Percentiles rank a stretch among this genome's conserved stretches.
Evolutionary conservation across 2,888 invertebrate species (phyloP).

Genomic region (Tiliacea aurago): DNA sequence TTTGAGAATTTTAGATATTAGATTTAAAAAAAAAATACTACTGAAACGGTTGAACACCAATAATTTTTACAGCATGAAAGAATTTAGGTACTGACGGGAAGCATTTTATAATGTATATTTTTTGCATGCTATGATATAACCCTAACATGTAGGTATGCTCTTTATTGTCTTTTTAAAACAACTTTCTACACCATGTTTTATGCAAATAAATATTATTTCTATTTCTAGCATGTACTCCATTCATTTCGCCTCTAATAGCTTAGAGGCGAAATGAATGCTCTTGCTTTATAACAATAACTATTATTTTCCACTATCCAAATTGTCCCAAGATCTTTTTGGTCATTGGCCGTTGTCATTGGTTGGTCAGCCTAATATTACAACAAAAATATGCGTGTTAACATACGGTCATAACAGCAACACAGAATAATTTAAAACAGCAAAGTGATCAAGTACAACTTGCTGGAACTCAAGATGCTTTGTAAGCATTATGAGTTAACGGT

Average conservation of each 20-base stretch:
- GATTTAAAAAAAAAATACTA: too few relatives aligned
- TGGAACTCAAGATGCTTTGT: constrained; percentile 27
- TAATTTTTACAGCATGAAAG: too few relatives aligned
- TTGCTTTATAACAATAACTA: background rate
- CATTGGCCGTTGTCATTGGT: background rate
- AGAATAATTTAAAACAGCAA: constrained; percentile 14
- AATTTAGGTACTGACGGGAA: too few relatives aligned
- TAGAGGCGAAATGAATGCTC: too few relatives aligned
- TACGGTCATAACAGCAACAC: background rate
- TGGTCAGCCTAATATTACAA: background rate
- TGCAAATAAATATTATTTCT: too few relatives aligned
- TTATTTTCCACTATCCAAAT: background rate
- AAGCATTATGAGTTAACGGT: constrained; percentile 29
- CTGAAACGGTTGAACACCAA: too few relatives aligned
- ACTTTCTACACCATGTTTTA: too few relatives aligned
- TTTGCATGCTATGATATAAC: too few relatives aligned
- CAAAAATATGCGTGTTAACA: background rate
- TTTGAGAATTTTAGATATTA: too few relatives aligned
- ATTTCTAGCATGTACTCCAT: background rate
- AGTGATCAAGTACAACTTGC: constrained; percentile 30
- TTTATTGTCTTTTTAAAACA: too few relatives aligned
- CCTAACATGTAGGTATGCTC: too few relatives aligned
- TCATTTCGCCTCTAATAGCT: background rate
- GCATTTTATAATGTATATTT: too few relatives aligned
- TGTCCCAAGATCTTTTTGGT: background rate